These are phyloP conservation scores for Aphodius sticticus DNA, from an alignment of 2,888 invertebrate genomes.

Conservation along the genomic window DNA sequence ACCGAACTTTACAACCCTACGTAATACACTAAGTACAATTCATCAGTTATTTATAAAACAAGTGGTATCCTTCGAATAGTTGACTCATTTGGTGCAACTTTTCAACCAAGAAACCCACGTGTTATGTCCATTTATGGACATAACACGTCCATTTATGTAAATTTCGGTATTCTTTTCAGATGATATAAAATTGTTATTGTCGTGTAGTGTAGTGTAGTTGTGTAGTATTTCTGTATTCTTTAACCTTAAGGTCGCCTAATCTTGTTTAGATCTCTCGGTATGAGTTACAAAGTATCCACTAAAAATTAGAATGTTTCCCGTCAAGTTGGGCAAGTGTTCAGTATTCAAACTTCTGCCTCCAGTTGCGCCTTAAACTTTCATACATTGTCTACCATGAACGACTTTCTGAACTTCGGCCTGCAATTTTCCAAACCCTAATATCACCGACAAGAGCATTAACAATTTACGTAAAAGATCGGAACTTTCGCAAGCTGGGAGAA, in stretches of 20 bases:
- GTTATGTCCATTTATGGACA: too few relatives aligned
- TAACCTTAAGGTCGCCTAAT: not conserved
- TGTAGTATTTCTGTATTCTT: not conserved
- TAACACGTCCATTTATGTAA: too few relatives aligned
- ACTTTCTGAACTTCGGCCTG: not conserved
- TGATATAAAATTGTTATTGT: too few relatives aligned
- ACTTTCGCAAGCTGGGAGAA: slow-evolving; percentile 6
- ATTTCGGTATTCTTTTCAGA: too few relatives aligned
- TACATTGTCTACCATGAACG: not conserved
- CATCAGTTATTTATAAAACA: too few relatives aligned
- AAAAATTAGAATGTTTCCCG: slow-evolving; percentile 4
- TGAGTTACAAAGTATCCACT: not conserved
- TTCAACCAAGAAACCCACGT: too few relatives aligned
- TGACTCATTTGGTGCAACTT: too few relatives aligned
- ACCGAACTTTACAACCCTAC: too few relatives aligned
- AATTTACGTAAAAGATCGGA: slow-evolving; percentile 14
- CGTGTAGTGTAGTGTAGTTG: too few relatives aligned
- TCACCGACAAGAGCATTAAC: slow-evolving; percentile 15
- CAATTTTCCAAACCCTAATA: slow-evolving; percentile 5
- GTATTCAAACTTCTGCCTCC: not conserved
- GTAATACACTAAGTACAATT: too few relatives aligned
- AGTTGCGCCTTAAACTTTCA: not conserved
- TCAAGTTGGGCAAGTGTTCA: not conserved
- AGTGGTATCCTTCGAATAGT: too few relatives aligned
- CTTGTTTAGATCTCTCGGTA: not conserved